These are phyloP conservation scores for Cremastinae sp. DNA, from an alignment of 2,888 invertebrate genomes.

Conservation along the genomic window DNA sequence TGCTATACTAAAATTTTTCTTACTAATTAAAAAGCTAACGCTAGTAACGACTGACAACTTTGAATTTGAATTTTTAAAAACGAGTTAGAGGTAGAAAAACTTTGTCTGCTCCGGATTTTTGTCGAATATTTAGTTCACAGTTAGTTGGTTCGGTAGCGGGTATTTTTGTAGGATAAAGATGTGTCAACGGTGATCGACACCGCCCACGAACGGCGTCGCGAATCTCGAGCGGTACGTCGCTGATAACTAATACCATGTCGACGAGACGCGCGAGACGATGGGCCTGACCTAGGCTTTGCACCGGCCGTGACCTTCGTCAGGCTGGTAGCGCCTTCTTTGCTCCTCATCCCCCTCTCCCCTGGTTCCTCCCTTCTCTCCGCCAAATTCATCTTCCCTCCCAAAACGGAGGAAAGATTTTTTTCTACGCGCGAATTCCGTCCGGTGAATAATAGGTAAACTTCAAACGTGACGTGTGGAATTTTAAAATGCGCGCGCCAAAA, in stretches of 20 bases:
- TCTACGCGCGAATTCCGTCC: neutral
- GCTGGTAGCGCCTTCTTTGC: constrained; percentile 50
- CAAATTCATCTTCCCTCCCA: constrained; percentile 7
- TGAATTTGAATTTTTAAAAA: too few species aligned
- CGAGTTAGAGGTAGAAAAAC: too few species aligned
- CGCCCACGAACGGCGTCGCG: constrained; percentile 57
- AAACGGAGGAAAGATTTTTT: constrained; percentile 1
- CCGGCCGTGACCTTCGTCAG: constrained; percentile 76
- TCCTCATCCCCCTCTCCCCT: constrained; percentile 17
- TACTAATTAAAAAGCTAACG: too few species aligned
- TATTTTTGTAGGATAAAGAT: constrained; percentile 11
- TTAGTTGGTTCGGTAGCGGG: neutral
- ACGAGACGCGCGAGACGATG: constrained; percentile 67
- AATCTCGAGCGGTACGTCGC: constrained; percentile 45
- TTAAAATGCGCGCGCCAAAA: too few species aligned
- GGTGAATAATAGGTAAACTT: too few species aligned
- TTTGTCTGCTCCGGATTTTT: too few species aligned
- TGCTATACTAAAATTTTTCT: constrained; percentile 4
- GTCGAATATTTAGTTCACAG: too few species aligned
- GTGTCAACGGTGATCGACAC: constrained; percentile 35
- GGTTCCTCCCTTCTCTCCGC: too few species aligned
- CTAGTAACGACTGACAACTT: too few species aligned
- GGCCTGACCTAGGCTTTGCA: constrained; percentile 78
- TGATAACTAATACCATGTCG: constrained; percentile 50
- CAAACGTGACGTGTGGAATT: too few species aligned